Evolutionary conservation across 2,113 vertebrate genomes (phyloP).

Genomic region (Thamnaconus septentrionalis): DNA sequence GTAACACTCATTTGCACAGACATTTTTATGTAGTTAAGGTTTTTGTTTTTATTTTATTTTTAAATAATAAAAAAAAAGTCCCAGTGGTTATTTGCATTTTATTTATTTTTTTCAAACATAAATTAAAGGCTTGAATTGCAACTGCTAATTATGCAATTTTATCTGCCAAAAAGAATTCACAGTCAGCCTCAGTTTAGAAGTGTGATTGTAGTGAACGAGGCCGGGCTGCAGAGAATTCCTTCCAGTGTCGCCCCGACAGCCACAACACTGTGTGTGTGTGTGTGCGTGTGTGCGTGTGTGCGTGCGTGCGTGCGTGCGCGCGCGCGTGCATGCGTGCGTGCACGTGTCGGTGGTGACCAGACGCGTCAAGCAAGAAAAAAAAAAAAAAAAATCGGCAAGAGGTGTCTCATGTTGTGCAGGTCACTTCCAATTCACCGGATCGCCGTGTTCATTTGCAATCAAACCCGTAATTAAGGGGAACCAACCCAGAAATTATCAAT

Average conservation of each 20-base stretch:
- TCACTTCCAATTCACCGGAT: slow-evolving; percentile 63
- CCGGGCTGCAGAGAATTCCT: slow-evolving; percentile 22
- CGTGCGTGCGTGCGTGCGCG: neutral
- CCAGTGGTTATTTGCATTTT: neutral
- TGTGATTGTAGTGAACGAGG: slow-evolving; percentile 23
- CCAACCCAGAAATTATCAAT: slow-evolving; percentile 77
- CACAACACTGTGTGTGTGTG: slow-evolving; percentile 12
- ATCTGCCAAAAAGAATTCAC: neutral
- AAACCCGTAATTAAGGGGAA: slow-evolving; percentile 72
- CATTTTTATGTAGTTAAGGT: neutral
- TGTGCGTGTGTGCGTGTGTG: neutral
- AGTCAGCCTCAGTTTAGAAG: slow-evolving; percentile 16
- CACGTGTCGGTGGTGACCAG: slow-evolving; percentile 46
- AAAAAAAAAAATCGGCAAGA: slow-evolving; percentile 50
- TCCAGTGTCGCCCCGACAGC: slow-evolving; percentile 18
- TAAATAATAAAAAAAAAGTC: slow-evolving; percentile 1
- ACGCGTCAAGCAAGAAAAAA: slow-evolving; percentile 12
- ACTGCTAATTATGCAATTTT: neutral
- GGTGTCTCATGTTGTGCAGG: slow-evolving; percentile 57
- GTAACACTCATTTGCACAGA: slow-evolving; percentile 6
- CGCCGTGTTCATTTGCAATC: slow-evolving; percentile 70
- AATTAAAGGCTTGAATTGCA: neutral
- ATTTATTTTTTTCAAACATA: neutral
- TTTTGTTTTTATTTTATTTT: neutral
- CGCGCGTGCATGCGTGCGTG: neutral